phyloP scores from a whole-genome alignment of 2,797 vertebrate species.

The Eutrigla gurnardus region DNA sequence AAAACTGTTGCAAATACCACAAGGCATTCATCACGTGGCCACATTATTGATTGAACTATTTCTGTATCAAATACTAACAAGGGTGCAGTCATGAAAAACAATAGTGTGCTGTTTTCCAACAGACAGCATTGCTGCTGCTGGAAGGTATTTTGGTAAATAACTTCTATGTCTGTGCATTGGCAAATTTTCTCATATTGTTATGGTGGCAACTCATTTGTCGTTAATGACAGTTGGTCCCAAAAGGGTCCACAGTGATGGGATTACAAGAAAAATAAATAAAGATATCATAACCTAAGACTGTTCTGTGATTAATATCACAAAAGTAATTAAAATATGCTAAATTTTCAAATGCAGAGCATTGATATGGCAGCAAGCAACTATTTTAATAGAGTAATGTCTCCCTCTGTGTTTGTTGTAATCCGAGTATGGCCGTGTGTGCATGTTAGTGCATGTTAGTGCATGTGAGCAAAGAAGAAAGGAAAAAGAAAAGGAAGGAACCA shows the following conservation, averaged over 20 bases:
- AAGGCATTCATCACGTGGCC: constrained; percentile 39
- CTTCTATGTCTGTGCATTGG: neutral
- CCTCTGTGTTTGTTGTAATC: no score
- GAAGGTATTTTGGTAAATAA: constrained; percentile 15
- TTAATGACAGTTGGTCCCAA: neutral
- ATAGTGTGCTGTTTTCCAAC: neutral
- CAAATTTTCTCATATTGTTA: neutral
- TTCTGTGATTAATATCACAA: neutral
- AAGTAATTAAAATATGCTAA: neutral
- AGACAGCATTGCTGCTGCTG: neutral
- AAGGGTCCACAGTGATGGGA: neutral
- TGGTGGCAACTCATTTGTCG: neutral
- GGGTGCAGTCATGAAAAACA: constrained; percentile 36
- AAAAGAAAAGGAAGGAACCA: neutral
- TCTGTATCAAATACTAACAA: constrained; percentile 47
- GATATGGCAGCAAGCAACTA: no score
- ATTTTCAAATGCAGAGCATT: no score
- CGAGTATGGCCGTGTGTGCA: no score
- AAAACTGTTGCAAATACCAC: constrained; percentile 51
- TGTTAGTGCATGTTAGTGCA: no score
- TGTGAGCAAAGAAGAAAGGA: no score
- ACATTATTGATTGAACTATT: constrained; percentile 55
- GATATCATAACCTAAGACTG: neutral
- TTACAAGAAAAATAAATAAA: neutral
- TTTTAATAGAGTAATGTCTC: no score